Percentiles rank a stretch among this genome's conserved stretches.
Conservation (phyloP, 2,113 vertebrate species). For the Cricetomys ansorgei region DNA sequence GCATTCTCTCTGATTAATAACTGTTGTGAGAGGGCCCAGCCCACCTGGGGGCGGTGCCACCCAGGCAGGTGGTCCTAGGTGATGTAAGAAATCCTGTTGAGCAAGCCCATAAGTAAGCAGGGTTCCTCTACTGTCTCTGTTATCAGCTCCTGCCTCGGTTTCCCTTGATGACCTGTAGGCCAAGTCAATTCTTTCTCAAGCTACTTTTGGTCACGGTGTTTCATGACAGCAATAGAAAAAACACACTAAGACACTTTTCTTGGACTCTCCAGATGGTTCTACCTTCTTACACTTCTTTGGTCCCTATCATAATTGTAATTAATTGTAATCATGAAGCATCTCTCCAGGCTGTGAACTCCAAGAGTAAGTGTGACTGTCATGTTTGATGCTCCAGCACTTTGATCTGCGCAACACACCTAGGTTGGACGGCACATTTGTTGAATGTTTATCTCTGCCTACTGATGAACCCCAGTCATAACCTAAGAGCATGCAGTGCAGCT, state of each 20-base stretch:
- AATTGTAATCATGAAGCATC: slow-evolving; percentile 2
- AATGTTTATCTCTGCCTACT: slow-evolving; percentile 33
- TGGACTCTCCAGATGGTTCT: background rate
- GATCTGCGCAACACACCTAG: background rate
- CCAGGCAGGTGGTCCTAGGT: background rate
- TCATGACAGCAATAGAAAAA: background rate
- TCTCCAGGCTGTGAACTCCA: slow-evolving; percentile 27
- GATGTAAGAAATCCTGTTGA: background rate
- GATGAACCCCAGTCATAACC: background rate
- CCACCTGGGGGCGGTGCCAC: background rate
- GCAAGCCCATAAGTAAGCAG: background rate
- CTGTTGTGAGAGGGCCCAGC: background rate
- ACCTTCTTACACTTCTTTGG: background rate
- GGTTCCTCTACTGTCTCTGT: background rate
- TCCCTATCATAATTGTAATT: background rate
- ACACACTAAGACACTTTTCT: background rate
- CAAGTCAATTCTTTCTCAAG: background rate
- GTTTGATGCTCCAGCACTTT: background rate
- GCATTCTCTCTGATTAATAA: background rate
- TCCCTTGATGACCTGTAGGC: background rate
- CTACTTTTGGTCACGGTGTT: background rate
- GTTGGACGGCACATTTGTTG: background rate
- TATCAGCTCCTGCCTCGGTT: background rate
- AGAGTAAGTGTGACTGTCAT: background rate
- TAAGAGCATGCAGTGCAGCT: background rate